A percentile compares a stretch with the other conserved stretches of the same genome.
These are phyloP conservation scores for Campoletis raptor DNA, from an alignment of 2,888 invertebrate genomes.

Conservation along the genomic window DNA sequence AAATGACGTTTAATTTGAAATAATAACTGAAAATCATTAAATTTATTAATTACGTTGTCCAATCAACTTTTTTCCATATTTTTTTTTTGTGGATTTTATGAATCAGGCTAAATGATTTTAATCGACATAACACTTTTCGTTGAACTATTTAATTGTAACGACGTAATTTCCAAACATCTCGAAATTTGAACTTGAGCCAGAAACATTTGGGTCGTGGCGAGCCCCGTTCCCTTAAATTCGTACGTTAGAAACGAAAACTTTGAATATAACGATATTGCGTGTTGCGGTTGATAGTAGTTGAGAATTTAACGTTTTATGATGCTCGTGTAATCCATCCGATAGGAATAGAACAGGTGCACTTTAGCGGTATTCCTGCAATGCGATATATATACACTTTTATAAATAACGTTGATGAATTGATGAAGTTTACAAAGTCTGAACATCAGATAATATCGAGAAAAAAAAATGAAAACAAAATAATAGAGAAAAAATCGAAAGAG, in stretches of 20 bases:
- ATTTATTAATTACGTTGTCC: not conserved
- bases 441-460: not conserved
- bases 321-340: slow-evolving; percentile 35
- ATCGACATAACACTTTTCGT: not conserved
- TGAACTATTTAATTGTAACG: not conserved
- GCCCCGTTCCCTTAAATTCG: slow-evolving; percentile 36
- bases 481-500: not conserved
- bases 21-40: not conserved
- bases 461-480: not conserved
- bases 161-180: slow-evolving; percentile 5
- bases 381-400: slow-evolving; percentile 25
- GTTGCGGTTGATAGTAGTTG: slow-evolving; percentile 19
- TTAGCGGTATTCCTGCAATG: slow-evolving; percentile 26
- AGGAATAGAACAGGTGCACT: slow-evolving; percentile 56
- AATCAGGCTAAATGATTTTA: not conserved
- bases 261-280: slow-evolving; percentile 20
- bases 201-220: slow-evolving; percentile 51
- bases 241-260: slow-evolving; percentile 50
- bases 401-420: slow-evolving; percentile 4
- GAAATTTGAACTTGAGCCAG: slow-evolving; percentile 70
- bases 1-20: not conserved
- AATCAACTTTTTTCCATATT: not conserved
- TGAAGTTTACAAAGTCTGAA: not conserved
- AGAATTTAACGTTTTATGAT: slow-evolving; percentile 20
- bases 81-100: not conserved